phyloP scores from a whole-genome alignment of 2,113 vertebrate species.

The Corythornis madagascariensis region DNA sequence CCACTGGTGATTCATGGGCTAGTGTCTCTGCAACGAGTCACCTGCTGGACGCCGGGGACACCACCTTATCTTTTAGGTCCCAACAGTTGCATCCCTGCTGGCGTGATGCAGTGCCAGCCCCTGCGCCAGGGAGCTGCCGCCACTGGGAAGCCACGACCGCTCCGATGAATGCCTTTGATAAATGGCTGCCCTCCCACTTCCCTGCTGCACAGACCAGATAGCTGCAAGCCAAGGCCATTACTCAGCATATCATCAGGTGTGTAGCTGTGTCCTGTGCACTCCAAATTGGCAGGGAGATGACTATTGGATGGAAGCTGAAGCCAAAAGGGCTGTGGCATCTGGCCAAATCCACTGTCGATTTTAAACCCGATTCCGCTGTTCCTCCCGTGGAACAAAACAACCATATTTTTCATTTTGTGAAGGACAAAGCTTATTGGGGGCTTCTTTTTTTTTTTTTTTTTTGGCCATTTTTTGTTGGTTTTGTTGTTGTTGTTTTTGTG shows the following conservation, averaged over 20 bases:
- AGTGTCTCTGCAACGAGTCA: neutral
- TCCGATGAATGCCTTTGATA: neutral
- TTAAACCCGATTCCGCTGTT: constrained; percentile 1
- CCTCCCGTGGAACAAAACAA: constrained; percentile 20
- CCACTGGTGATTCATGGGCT: neutral
- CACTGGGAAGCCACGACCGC: neutral
- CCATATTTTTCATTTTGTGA: constrained; percentile 53
- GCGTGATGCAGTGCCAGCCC: neutral
- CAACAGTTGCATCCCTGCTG: neutral
- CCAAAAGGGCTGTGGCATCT: constrained; percentile 33
- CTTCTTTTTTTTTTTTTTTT: too few relatives aligned
- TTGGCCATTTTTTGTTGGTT: neutral
- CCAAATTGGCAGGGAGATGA: constrained; percentile 32
- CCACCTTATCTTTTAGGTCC: neutral
- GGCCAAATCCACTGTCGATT: neutral
- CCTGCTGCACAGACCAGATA: constrained; percentile 45
- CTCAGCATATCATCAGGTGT: constrained; percentile 63
- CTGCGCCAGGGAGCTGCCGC: neutral
- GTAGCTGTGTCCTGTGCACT: constrained; percentile 31
- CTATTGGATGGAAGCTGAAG: constrained; percentile 26
- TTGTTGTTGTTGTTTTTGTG: neutral
- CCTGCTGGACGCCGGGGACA: neutral
- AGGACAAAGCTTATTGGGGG: constrained; percentile 19
- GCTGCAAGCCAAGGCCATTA: constrained; percentile 56
- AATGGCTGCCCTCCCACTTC: constrained; percentile 16